Percentiles rank a stretch among this genome's conserved stretches.
Conservation (phyloP, 2,888 invertebrate genomes). For the Aproaerema taeniolella region DNA sequence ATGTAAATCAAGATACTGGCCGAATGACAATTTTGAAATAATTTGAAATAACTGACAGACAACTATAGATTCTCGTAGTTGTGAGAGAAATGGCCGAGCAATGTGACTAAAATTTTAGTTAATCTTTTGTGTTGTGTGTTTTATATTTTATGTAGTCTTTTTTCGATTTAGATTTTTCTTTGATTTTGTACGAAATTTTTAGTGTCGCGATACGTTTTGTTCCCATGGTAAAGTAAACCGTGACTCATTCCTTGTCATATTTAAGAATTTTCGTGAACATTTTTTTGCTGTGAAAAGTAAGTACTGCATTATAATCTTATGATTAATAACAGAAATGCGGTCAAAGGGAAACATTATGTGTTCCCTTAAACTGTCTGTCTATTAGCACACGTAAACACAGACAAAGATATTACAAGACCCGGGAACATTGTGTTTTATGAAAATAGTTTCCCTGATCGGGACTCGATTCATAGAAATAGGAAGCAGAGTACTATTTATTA, state of each 20-base stretch:
- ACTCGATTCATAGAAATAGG: too few species aligned
- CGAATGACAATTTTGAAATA: constrained; percentile 10
- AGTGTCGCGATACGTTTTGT: constrained; percentile 41
- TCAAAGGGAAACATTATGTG: too few species aligned
- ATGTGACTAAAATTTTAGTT: constrained; percentile 74
- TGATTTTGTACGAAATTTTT: constrained; percentile 66
- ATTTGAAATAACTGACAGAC: constrained; percentile 25
- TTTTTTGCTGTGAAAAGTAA: constrained; percentile 31
- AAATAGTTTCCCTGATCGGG: too few species aligned
- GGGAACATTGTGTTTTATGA: too few species aligned
- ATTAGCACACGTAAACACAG: too few species aligned
- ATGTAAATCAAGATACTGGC: constrained; percentile 21
- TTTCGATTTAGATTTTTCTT: constrained; percentile 48
- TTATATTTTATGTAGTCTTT: constrained; percentile 71
- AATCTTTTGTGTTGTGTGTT: constrained; percentile 73
- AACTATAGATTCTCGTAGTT: constrained; percentile 33
- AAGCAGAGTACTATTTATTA: too few species aligned
- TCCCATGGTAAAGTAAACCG: constrained; percentile 39
- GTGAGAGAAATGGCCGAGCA: constrained; percentile 56
- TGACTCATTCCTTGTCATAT: constrained; percentile 13
- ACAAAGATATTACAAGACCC: too few species aligned
- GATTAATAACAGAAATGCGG: too few species aligned
- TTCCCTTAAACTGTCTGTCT: too few species aligned
- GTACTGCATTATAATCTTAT: too few species aligned
- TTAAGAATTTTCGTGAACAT: constrained; percentile 22